These are phyloP conservation scores for Leistus spinibarbis DNA, from an alignment of 2,888 invertebrate genomes.

Conservation along the genomic window DNA sequence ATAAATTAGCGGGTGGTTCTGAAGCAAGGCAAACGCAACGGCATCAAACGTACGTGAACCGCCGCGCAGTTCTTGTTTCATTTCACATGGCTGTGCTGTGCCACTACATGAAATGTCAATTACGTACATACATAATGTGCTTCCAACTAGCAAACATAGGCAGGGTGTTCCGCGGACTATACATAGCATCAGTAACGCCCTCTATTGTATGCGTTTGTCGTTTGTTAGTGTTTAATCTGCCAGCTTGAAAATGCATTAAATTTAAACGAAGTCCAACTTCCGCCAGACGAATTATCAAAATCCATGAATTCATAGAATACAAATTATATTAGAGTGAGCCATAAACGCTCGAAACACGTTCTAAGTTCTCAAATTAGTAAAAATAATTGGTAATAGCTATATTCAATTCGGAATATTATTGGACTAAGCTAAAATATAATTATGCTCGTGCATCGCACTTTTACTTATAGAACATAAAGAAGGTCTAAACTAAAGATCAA, in stretches of 20 bases:
- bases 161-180: not conserved
- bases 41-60: not conserved
- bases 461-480: too few relatives aligned
- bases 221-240: not conserved
- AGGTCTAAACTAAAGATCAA: too few relatives aligned
- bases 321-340: too few relatives aligned
- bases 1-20: not conserved
- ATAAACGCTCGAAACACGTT: too few relatives aligned
- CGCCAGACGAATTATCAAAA: too few relatives aligned
- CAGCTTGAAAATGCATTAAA: not conserved
- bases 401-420: too few relatives aligned
- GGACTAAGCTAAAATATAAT: too few relatives aligned
- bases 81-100: not conserved
- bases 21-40: not conserved
- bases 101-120: constrained; percentile 25
- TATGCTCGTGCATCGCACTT: too few relatives aligned
- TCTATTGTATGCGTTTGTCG: not conserved
- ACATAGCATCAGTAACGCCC: not conserved
- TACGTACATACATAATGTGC: not conserved
- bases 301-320: too few relatives aligned
- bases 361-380: too few relatives aligned
- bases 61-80: constrained; percentile 14
- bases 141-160: not conserved
- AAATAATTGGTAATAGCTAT: too few relatives aligned
- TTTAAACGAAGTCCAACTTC: not conserved